A percentile compares a stretch with the other conserved stretches of the same genome.
These are phyloP conservation scores for Eolophus roseicapilla DNA, from an alignment of 2,113 vertebrate genomes.

Conservation along the genomic window DNA sequence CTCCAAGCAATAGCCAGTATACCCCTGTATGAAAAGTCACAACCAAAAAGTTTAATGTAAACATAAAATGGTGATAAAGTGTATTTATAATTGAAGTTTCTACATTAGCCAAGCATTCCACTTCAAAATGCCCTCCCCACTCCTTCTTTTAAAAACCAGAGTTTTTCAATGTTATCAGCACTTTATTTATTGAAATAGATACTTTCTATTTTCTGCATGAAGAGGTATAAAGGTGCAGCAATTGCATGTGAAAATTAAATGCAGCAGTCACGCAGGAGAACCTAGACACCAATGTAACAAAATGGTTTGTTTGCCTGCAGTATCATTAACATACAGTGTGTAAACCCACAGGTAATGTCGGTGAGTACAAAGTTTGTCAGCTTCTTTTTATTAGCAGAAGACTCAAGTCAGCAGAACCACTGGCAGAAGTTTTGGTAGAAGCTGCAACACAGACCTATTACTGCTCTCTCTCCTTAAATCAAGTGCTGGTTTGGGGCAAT, in stretches of 20 bases:
- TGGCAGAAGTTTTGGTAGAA: not conserved
- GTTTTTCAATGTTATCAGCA: not conserved
- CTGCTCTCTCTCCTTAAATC: not conserved
- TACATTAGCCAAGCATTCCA: not conserved
- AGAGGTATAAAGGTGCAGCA: not conserved
- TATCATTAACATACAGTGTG: not conserved
- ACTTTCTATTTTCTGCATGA: not conserved
- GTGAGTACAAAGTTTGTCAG: not conserved
- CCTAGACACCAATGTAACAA: not conserved
- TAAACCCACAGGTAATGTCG: not conserved
- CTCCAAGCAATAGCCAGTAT: conserved; percentile 94
- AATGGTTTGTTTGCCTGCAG: not conserved
- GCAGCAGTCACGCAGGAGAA: accelerated
- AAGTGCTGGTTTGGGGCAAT: accelerated
- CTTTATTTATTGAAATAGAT: not conserved
- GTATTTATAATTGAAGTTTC: not conserved
- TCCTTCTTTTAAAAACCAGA: not conserved
- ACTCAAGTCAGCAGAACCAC: not conserved
- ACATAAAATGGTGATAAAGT: not conserved
- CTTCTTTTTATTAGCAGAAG: not conserved
- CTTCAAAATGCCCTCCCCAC: not conserved
- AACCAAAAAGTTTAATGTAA: not conserved
- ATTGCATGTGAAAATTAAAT: not conserved
- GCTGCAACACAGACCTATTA: not conserved
- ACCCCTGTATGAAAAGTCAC: conserved; percentile 75